Evolutionary conservation across 2,113 vertebrate genomes (phyloP).

Genomic region (Gyps fulvus): DNA sequence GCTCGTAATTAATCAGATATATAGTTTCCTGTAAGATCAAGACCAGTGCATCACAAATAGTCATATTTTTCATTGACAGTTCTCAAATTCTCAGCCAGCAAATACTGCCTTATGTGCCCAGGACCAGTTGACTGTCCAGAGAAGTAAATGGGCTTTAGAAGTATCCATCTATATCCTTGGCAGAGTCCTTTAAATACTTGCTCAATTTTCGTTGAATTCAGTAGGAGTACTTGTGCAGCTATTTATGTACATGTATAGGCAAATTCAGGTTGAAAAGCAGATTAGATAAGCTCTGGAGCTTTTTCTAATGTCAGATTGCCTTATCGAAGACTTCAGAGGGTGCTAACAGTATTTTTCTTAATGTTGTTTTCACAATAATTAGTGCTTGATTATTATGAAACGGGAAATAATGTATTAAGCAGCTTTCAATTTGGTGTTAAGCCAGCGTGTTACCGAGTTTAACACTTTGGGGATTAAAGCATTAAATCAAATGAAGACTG

Average conservation of each 20-base stretch:
- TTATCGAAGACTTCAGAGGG: neutral
- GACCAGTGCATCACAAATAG: neutral
- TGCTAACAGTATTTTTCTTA: neutral
- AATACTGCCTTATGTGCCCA: neutral
- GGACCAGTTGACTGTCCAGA: neutral
- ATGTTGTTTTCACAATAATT: neutral
- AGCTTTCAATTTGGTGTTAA: neutral
- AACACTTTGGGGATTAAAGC: neutral
- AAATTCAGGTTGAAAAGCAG: neutral
- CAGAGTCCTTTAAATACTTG: neutral
- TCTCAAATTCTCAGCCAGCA: neutral
- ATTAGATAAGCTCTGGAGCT: neutral
- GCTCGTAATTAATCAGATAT: neutral
- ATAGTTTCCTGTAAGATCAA: neutral
- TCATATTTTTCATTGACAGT: neutral
- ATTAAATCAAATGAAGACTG: neutral
- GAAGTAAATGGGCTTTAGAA: neutral
- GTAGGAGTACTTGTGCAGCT: neutral
- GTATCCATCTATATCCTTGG: neutral
- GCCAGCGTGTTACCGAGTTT: fast-evolving
- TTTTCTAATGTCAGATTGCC: neutral
- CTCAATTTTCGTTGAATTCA: neutral
- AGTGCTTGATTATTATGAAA: neutral
- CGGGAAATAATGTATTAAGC: neutral
- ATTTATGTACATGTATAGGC: neutral